Evolutionary conservation across 2,888 invertebrate genomes (phyloP).

Genomic region (Lochmaea crataegi): DNA sequence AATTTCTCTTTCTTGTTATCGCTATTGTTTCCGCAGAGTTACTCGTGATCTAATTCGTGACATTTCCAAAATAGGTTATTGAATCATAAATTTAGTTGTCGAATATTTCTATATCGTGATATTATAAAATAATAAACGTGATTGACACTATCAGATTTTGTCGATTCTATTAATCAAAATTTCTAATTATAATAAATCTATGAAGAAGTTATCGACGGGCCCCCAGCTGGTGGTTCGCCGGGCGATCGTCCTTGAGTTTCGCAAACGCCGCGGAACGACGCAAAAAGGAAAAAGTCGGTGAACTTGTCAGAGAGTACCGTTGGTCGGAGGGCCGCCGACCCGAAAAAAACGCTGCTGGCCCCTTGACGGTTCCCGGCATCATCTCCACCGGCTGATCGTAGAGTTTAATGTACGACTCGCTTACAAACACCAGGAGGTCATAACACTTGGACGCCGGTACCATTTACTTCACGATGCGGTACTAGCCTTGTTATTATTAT

Average conservation of each 20-base stretch:
- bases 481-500: neutral
- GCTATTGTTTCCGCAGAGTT: no score
- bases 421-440: conserved; percentile 25
- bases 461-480: neutral
- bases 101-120: neutral
- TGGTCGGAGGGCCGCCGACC: conserved; percentile 26
- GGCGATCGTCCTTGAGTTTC: neutral
- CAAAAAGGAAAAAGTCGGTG: conserved; percentile 27
- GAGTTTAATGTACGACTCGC: conserved; percentile 24
- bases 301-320: conserved; percentile 27
- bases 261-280: conserved; percentile 11
- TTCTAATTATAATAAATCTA: neutral
- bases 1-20: no score
- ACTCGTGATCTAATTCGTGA: neutral
- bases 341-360: conserved; percentile 11
- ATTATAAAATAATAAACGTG: neutral
- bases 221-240: neutral
- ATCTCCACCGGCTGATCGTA: conserved; percentile 13
- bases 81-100: neutral
- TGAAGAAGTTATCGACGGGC: conserved; percentile 1
- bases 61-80: neutral
- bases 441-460: conserved; percentile 19
- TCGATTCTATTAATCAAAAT: conserved; percentile 2
- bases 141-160: neutral
- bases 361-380: conserved; percentile 7